These are phyloP conservation scores for Glomeris maerens DNA, from an alignment of 1,140 invertebrate species.

Conservation along the genomic window DNA sequence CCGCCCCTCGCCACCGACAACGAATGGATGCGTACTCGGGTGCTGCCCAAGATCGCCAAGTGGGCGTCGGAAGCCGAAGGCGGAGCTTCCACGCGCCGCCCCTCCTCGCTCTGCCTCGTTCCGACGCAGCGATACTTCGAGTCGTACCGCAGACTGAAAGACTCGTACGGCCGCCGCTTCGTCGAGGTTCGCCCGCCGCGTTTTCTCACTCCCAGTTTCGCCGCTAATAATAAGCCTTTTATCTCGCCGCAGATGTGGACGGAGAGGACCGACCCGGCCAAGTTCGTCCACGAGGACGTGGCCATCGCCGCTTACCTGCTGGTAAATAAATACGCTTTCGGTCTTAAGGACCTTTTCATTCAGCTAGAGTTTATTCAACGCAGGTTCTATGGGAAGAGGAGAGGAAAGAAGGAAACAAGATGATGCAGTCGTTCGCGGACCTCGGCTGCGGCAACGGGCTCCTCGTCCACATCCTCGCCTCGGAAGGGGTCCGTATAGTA, in stretches of 20 bases:
- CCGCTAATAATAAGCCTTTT: slow-evolving; percentile 10
- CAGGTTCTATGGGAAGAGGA: slow-evolving; percentile 11
- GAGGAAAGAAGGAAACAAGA: slow-evolving; percentile 14
- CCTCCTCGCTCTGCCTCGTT: not conserved
- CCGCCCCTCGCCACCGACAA: no score
- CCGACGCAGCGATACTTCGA: not conserved
- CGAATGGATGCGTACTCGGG: no score
- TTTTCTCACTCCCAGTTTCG: slow-evolving; percentile 10
- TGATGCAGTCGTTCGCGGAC: slow-evolving; percentile 66
- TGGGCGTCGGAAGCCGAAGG: slow-evolving; percentile 1
- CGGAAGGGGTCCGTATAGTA: slow-evolving; percentile 48
- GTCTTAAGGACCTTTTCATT: not conserved
- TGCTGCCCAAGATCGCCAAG: not conserved
- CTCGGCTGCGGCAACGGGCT: slow-evolving; percentile 95
- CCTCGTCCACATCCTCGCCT: slow-evolving; percentile 69
- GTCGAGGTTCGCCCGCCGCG: not conserved
- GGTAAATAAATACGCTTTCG: slow-evolving; percentile 26
- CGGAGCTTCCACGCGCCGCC: no score
- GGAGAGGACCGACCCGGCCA: slow-evolving; percentile 80
- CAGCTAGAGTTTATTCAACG: not conserved
- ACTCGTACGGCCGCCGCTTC: not conserved
- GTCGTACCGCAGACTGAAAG: not conserved
- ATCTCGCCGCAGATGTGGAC: slow-evolving; percentile 68
- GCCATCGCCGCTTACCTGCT: slow-evolving; percentile 86
- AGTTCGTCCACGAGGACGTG: slow-evolving; percentile 93